Base-by-base conservation (phyloP, 2,797 vertebrate species). In the Kryptolebias ocellatus region DNA sequence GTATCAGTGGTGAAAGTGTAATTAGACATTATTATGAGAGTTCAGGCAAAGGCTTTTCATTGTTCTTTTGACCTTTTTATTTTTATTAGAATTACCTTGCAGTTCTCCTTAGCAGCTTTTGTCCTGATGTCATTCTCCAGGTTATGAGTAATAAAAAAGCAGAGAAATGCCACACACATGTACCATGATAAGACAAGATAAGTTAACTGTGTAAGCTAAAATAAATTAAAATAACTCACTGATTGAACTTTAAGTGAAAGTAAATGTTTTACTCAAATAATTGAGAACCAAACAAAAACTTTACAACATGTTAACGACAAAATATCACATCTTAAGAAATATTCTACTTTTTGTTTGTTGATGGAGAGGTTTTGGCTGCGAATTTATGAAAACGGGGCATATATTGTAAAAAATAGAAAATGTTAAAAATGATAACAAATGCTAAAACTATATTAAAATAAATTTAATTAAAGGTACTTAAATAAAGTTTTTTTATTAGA, bases 1-100 rank as follows among this genome's bases (percentile, higher is more conserved):
- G 64, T 60, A 53, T 54, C 42, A 63, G 70, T 37, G 31, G 10
- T 29, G 2, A 31, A 57, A 74, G 70, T 60, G 47, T 64, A 74
- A 84, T 70, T 69, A 34, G 64, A 70, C 60, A 73, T 81, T 58
- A 72, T 78, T 63, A 74, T 70, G 11, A 67, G 65, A 72, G 47
- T 17, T 66, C 0, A 9, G 50, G 50, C 52, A 39, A 8, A 60
- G 59, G 70, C 65, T 76, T 56, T 42, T 64, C n/a, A 81, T 80
- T 78, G 59, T 70, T 74, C 67, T 65, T 53, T 56, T 63, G 81
- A 85, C 73, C 67, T 69, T 81, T 72, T 44, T 24, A 24, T 24
- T 69, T 18, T 64, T 3, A 81, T 75, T 67, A 53, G 73, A 78
- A 76, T 53, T 39, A 66, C 58, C 29, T 29, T 10, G 27, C 31